phyloP scores from a whole-genome alignment of 2,113 vertebrate genomes.

The Catharus minimus region DNA sequence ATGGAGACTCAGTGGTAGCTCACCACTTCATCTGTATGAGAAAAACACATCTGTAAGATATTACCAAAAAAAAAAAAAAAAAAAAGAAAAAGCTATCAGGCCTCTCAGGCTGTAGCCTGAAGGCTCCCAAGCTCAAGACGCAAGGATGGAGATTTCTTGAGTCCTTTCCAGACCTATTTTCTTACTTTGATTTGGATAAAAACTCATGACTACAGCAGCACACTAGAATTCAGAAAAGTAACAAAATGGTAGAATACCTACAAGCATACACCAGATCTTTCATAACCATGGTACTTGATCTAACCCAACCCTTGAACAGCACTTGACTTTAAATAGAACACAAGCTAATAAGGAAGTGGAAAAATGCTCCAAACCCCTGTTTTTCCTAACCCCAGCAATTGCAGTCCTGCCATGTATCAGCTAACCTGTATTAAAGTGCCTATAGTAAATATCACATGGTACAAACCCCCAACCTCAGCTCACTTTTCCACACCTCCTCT shows the following conservation, averaged over 20 bases:
- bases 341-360: not conserved
- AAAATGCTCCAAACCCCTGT: not conserved
- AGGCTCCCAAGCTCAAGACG: not conserved
- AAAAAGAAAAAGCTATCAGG: not conserved
- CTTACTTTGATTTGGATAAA: not conserved
- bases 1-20: not conserved
- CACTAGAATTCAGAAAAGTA: not conserved
- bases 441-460: not conserved
- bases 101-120: not conserved
- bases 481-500: not conserved
- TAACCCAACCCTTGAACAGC: not conserved
- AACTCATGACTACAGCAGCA: not conserved
- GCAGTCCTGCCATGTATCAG: not conserved
- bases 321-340: not conserved
- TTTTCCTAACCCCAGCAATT: not conserved
- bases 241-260: not conserved
- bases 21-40: not conserved
- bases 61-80: not conserved
- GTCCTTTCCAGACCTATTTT: not conserved
- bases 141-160: not conserved
- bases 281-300: not conserved
- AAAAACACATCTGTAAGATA: conserved; percentile 2
- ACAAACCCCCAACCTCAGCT: not conserved
- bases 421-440: not conserved
- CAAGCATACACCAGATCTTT: not conserved